phyloP scores from a whole-genome alignment of 2,888 invertebrate species.

The Pristionchus exspectatus region DNA sequence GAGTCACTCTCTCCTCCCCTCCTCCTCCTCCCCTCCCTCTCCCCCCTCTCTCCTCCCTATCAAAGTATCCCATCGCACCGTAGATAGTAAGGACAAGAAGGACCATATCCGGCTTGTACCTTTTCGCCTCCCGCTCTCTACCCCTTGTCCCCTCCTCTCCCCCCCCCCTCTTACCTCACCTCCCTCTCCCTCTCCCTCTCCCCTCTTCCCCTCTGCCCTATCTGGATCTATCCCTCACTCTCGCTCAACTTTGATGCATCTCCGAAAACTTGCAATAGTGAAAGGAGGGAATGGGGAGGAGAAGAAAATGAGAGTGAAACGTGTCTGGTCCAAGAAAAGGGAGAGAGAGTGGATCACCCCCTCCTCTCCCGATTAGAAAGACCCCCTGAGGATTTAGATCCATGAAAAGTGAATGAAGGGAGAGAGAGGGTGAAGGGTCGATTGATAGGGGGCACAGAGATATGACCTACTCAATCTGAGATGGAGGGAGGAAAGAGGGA shows the following conservation, averaged over 20 bases:
- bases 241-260: slow-evolving; percentile 33
- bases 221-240: slow-evolving; percentile 24
- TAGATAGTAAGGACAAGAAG: slow-evolving; percentile 17
- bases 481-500: not conserved
- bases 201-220: slow-evolving; percentile 4
- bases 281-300: slow-evolving; percentile 10
- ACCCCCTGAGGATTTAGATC: slow-evolving; percentile 20
- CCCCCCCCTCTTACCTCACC: not conserved
- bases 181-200: not conserved
- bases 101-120: slow-evolving; percentile 11
- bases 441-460: not conserved
- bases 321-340: slow-evolving; percentile 29
- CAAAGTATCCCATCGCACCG: slow-evolving; percentile 30
- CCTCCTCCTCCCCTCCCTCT: slow-evolving; percentile 16
- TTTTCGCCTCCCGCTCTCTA: slow-evolving; percentile 33
- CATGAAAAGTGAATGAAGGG: slow-evolving; percentile 13
- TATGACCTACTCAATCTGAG: slow-evolving; percentile 1
- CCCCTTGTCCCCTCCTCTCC: slow-evolving; percentile 13
- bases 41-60: slow-evolving; percentile 3
- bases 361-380: not conserved
- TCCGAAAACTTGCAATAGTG: slow-evolving; percentile 33
- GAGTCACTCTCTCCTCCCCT: not conserved
- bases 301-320: slow-evolving; percentile 33
- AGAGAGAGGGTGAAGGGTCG: slow-evolving; percentile 4
- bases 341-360: slow-evolving; percentile 8